Evolutionary conservation across 2,797 vertebrate species (phyloP), one percentile per base, ranked within the genome.

Genomic region (Paramormyrops hopkinsi): DNA sequence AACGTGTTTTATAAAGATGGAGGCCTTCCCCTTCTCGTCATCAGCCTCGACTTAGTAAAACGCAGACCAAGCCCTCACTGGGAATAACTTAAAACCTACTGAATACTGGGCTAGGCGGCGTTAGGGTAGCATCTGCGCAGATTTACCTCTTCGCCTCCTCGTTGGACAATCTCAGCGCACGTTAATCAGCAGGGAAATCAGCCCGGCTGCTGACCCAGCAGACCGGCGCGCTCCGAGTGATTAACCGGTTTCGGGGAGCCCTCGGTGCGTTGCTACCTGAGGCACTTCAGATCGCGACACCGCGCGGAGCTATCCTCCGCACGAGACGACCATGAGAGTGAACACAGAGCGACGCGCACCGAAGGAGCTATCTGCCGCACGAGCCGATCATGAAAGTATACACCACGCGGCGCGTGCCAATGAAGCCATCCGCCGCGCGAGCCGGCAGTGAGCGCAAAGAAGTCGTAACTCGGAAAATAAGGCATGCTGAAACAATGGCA

Each of bases 171-270:
- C 92, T 92, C 88, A 91, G 85, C 89, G 90, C 91, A 89, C 91
- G 90, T 92, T 93, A 93, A 92, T 94, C 90, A 92, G 91, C 90
- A 90, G 90, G 87, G 87, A 29, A 90, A 90, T 90, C 90, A 89
- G 88, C 90, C 90, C 87, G 87, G 83, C 90, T 91, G 91, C 91
- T 93, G 92, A 93, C 92, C 79, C 88, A 79, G 91, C 89, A 89
- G 88, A 89, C 89, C 86, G 87, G 76, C 65, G 41, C 56, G 89
- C 88, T 91, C 91, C 90, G 76, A 89, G 89, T 86, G 86, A 93
- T 93, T 91, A 92, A 91, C 92, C 88, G 92, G 90, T 85, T 88
- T 82, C 11, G 50, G n/a, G 62, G 29, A 89, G 89, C 83, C 54
- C 51, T 51, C 25, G 3, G 25, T 56, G 25, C 56, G n/a, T 8